Conservation (phyloP, 2,888 invertebrate genomes). For the Spodoptera littoralis region DNA sequence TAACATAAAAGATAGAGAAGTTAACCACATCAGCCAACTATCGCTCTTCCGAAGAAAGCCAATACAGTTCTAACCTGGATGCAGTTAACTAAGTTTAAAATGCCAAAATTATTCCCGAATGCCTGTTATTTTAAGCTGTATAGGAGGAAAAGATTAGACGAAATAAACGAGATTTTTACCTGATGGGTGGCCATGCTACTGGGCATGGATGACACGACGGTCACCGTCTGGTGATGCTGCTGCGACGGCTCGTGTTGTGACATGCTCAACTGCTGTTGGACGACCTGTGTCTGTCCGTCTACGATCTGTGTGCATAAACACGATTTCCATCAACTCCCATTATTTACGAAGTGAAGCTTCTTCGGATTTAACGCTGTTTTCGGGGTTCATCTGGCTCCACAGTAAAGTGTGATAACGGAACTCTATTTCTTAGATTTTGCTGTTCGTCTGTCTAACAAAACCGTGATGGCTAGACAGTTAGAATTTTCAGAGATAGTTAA, state of each 20-base stretch:
- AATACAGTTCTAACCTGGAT: too few species aligned
- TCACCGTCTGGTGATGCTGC: slow-evolving; percentile 86
- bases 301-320: slow-evolving; percentile 68
- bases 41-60: too few species aligned
- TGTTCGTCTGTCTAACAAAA: too few species aligned
- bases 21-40: too few species aligned
- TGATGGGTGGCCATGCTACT: slow-evolving; percentile 83
- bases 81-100: neutral
- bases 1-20: too few species aligned
- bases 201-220: slow-evolving; percentile 86
- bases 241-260: slow-evolving; percentile 84
- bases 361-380: neutral
- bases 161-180: slow-evolving; percentile 60
- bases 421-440: too few species aligned
- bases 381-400: too few species aligned
- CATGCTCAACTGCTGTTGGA: slow-evolving; percentile 84
- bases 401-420: too few species aligned
- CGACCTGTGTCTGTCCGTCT: slow-evolving; percentile 80
- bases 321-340: neutral
- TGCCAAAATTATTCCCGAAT: neutral
- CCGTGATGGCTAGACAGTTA: too few species aligned
- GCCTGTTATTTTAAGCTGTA: too few species aligned
- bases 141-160: too few species aligned
- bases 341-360: neutral
- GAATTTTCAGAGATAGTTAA: too few species aligned